Base-by-base conservation (phyloP, 2,888 invertebrate genomes). In the Lydus trimaculatus region DNA sequence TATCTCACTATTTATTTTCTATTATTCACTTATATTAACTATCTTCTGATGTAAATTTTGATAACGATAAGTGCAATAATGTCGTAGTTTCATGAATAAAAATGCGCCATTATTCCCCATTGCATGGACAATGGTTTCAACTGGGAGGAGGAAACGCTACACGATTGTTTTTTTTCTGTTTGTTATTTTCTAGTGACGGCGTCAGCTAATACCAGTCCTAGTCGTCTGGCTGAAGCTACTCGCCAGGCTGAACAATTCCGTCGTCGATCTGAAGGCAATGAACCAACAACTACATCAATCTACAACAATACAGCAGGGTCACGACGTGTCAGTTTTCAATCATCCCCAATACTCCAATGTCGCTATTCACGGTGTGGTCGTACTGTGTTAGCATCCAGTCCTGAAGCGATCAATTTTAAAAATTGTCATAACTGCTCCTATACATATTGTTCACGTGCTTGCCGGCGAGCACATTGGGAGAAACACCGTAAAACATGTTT, bases 401-500 rank as follows among this genome's bases (percentile, higher is more conserved):
- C 95, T 77, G 97, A 97, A 70, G 91, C 94, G 76, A 89, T 91
- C 77, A 89, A 90, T 78, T 98, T 92, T 88, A 97, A 97, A 85
- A 94, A 94, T 78, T 97, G 96, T 85, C 97, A 97, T 87, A 97
- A 98, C 85, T 98, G 98, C 87, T 93, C 94, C 76, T 95, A 96
- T 81, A 91, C 94, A 81, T 98, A 98, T 86, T 98, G 98, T 86
- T 95, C 96, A 71, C 90, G 95, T 70, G 92, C 94, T 80, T 98
- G 98, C 84, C 90, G 98, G 28, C 88, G 94, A 71, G 91, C 93
- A 15, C 97, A 98, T 84, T 98, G 97, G 97, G 94, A 95, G 82
- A 92, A 94, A 79, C 98, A 98, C 83, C 91, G 96, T 71, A 93
- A 94, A 80, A 93, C 93, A 43, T 98, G 98, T 83, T 87, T 96